These are phyloP conservation scores for Fundulus diaphanus DNA, from an alignment of 2,797 vertebrate genomes.

Conservation along the genomic window DNA sequence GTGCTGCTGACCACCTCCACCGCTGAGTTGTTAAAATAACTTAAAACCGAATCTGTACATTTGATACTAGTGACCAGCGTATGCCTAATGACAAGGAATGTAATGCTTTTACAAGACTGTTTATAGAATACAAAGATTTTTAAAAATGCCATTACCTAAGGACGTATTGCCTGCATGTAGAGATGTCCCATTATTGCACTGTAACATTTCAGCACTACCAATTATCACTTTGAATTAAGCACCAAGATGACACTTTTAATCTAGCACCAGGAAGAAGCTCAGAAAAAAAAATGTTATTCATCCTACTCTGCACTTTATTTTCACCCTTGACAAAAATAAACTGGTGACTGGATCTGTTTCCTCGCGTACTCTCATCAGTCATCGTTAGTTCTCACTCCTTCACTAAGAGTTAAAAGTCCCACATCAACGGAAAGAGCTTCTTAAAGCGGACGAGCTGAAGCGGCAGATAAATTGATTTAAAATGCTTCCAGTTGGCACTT, in stretches of 20 bases:
- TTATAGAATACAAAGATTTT: too few relatives aligned
- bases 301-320: neutral
- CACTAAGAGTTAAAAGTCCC: slow-evolving; percentile 48
- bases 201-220: neutral
- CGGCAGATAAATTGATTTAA: slow-evolving; percentile 54
- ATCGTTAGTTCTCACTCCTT: slow-evolving; percentile 20
- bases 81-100: too few relatives aligned
- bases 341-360: neutral
- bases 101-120: too few relatives aligned
- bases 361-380: slow-evolving; percentile 26
- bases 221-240: neutral
- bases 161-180: neutral
- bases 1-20: too few relatives aligned
- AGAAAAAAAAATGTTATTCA: neutral
- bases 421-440: slow-evolving; percentile 57
- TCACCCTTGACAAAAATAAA: neutral
- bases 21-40: too few relatives aligned
- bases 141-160: neutral
- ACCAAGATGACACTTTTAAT: neutral
- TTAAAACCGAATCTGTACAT: too few relatives aligned
- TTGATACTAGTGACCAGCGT: too few relatives aligned
- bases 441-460: slow-evolving; percentile 45
- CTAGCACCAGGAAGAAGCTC: neutral
- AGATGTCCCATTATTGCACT: neutral
- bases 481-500: slow-evolving; percentile 7